A percentile compares a stretch with the other conserved stretches of the same genome.
phyloP scores from a whole-genome alignment of 2,113 vertebrate species.

The Zapornia atra region DNA sequence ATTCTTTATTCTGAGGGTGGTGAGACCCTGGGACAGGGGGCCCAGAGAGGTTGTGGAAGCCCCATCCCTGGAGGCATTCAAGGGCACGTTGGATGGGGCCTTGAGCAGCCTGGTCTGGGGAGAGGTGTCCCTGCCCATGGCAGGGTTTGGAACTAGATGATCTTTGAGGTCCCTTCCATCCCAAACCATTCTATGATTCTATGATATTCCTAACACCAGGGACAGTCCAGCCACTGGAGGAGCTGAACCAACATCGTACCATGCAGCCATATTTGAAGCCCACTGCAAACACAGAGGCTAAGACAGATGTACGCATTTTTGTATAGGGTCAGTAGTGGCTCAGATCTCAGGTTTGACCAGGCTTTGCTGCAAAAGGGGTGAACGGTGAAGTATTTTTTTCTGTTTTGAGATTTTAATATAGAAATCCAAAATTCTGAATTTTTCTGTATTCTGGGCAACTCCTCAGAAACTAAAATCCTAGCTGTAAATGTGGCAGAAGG shows the following conservation, averaged over 20 bases:
- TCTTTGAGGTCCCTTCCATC: too few species aligned
- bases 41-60: too few species aligned
- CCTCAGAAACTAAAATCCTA: neutral
- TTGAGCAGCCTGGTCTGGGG: too few species aligned
- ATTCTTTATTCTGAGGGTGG: too few species aligned
- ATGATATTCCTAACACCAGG: neutral
- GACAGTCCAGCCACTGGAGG: fast-evolving
- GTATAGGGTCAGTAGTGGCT: fast-evolving
- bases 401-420: neutral
- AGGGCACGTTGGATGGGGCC: too few species aligned
- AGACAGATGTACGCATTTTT: too few species aligned
- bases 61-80: too few species aligned
- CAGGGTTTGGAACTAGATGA: too few species aligned
- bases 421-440: neutral
- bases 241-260: neutral
- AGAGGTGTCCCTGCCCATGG: too few species aligned
- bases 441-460: neutral
- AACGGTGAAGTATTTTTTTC: neutral
- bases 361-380: neutral
- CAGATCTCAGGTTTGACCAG: neutral
- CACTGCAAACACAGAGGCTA: neutral
- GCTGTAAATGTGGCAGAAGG: neutral
- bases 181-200: too few species aligned
- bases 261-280: too few species aligned
- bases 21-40: too few species aligned